Conservation (phyloP, 2,113 vertebrate species). For the Thermophis baileyi region DNA sequence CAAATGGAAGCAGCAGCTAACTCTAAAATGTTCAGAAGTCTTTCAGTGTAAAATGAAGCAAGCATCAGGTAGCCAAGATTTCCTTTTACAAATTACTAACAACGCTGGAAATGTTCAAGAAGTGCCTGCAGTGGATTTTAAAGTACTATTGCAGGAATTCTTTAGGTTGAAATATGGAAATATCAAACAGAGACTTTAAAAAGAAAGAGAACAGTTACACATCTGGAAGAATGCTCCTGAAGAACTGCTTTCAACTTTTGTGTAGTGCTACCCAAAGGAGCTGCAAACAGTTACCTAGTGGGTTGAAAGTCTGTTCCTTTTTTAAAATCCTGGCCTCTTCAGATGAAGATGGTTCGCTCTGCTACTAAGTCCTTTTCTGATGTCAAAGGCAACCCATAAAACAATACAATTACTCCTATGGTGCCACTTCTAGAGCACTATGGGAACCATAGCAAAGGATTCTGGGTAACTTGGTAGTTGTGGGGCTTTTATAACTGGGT, state of each 20-base stretch:
- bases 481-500: not conserved
- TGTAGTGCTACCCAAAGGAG: conserved; percentile 2
- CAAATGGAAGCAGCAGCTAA: not conserved
- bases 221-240: conserved; percentile 8
- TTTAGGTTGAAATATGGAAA: not conserved
- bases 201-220: not conserved
- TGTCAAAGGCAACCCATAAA: not conserved
- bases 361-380: conserved; percentile 19
- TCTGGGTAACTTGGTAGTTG: not conserved
- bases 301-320: conserved; percentile 27
- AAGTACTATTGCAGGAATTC: conserved; percentile 23
- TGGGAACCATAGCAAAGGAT: conserved; percentile 25
- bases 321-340: conserved; percentile 9
- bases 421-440: conserved; percentile 3
- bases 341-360: not conserved
- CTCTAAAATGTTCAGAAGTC: not conserved
- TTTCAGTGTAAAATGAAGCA: not conserved
- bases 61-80: not conserved
- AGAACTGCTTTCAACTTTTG: conserved; percentile 10
- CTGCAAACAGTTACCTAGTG: not conserved
- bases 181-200: conserved; percentile 13
- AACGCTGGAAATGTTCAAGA: conserved; percentile 33
- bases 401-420: conserved; percentile 10
- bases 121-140: conserved; percentile 32
- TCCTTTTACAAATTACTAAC: conserved; percentile 10